Evolutionary conservation across 2,888 invertebrate genomes (phyloP).

Genomic region (Eubasilissa splendida): DNA sequence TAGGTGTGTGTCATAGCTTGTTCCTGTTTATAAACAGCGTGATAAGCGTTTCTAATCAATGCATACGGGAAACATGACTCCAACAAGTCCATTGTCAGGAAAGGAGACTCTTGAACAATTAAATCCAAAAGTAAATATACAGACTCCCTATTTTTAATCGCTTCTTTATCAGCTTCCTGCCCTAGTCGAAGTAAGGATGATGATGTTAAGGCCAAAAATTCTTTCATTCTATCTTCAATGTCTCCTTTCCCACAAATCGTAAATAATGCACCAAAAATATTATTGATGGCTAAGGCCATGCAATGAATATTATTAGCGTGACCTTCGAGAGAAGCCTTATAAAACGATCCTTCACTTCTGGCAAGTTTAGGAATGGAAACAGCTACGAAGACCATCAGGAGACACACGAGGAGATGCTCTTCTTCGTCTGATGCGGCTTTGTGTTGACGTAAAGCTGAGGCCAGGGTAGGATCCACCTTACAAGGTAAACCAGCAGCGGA

Average conservation of each 20-base stretch:
- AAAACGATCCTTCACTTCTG: conserved; percentile 90
- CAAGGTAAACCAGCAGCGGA: conserved; percentile 95
- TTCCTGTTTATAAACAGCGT: conserved; percentile 94
- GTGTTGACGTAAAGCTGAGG: conserved; percentile 90
- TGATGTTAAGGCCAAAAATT: conserved; percentile 93
- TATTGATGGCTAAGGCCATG: conserved; percentile 96
- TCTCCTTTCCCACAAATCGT: conserved; percentile 97
- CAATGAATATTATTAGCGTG: conserved; percentile 99
- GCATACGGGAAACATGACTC: conserved; percentile 99
- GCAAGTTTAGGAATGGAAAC: conserved; percentile 97
- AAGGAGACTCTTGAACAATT: conserved; percentile 98
- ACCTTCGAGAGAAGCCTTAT: conserved; percentile 89
- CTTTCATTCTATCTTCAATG: conserved; percentile 97
- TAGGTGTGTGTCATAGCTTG: conserved; percentile 75
- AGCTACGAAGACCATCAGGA: conserved; percentile 98
- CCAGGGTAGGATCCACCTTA: conserved; percentile 95
- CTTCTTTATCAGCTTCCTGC: conserved; percentile 96
- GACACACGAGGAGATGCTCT: conserved; percentile 93
- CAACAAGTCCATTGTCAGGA: conserved; percentile 97
- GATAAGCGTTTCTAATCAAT: conserved; percentile 97
- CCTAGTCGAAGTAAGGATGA: conserved; percentile 95
- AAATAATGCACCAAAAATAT: conserved; percentile 96
- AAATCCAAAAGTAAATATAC: conserved; percentile 97
- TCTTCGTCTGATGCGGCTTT: conserved; percentile 92
- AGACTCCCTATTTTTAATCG: conserved; percentile 94